Percentiles rank a stretch among this genome's conserved stretches.
phyloP scores from a whole-genome alignment of 2,113 vertebrate genomes.

The Eonycteris spelaea region DNA sequence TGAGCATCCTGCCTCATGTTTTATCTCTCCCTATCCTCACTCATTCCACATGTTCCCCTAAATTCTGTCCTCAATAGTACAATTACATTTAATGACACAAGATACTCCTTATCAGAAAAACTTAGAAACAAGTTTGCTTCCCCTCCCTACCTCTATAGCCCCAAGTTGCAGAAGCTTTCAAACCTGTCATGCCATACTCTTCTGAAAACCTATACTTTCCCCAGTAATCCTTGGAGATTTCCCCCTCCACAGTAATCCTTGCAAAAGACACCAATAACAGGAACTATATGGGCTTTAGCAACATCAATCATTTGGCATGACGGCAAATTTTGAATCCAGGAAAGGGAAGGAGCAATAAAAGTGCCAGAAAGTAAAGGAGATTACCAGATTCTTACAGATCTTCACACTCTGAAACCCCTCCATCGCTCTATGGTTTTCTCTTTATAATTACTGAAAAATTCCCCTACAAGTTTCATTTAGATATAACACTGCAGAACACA shows the following conservation, averaged over 20 bases:
- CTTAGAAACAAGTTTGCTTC: neutral
- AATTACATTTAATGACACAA: neutral
- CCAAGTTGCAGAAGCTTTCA: neutral
- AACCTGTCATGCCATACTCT: neutral
- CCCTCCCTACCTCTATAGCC: neutral
- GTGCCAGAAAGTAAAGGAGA: neutral
- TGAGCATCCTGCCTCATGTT: neutral
- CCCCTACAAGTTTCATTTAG: neutral
- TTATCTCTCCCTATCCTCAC: neutral
- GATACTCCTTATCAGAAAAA: neutral
- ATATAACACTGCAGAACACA: neutral
- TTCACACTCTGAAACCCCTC: neutral
- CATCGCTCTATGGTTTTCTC: neutral
- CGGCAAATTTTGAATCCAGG: slow-evolving; percentile 16
- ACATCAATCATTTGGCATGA: neutral
- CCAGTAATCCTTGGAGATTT: neutral
- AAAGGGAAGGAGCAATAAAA: neutral
- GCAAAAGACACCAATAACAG: neutral
- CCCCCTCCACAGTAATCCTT: neutral
- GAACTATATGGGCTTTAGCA: slow-evolving; percentile 6
- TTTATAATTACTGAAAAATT: neutral
- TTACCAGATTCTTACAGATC: neutral
- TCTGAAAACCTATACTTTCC: neutral
- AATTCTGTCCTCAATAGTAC: neutral
- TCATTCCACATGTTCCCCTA: neutral